These are phyloP conservation scores for Lasaia peninsularis DNA, from an alignment of 1,140 invertebrate species.

Conservation along the genomic window DNA sequence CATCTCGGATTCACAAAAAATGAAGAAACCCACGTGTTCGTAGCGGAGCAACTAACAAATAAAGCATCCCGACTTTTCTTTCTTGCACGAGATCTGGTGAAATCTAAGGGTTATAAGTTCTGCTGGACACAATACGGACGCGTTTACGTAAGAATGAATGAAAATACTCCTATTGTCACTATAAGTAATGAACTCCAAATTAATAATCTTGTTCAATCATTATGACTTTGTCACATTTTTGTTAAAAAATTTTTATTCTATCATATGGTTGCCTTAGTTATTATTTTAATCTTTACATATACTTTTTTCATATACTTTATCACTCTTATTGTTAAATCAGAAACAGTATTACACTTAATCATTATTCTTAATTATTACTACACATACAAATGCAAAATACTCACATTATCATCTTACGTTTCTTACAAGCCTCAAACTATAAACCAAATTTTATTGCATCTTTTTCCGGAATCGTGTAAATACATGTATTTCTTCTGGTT, in stretches of 20 bases:
- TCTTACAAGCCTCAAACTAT: not conserved
- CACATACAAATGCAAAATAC: too few species aligned
- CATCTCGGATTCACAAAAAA: not conserved
- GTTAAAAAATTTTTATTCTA: not conserved
- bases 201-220: constrained; percentile 4
- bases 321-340: too few species aligned
- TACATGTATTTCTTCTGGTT: not conserved
- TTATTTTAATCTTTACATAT: too few species aligned
- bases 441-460: not conserved
- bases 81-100: constrained; percentile 11
- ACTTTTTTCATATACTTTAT: too few species aligned
- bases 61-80: constrained; percentile 1
- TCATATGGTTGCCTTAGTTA: not conserved
- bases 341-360: too few species aligned
- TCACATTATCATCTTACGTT: too few species aligned
- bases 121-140: constrained; percentile 13
- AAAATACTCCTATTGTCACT: constrained; percentile 8
- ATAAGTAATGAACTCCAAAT: constrained; percentile 13
- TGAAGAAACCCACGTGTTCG: constrained; percentile 13
- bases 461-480: not conserved
- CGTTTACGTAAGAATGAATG: constrained; percentile 10
- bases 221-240: constrained; percentile 4
- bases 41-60: constrained; percentile 10
- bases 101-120: constrained; percentile 13
- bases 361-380: too few species aligned